Base-by-base conservation (phyloP, 2,797 vertebrate genomes). In the Pseudochaenichthys georgianus region DNA sequence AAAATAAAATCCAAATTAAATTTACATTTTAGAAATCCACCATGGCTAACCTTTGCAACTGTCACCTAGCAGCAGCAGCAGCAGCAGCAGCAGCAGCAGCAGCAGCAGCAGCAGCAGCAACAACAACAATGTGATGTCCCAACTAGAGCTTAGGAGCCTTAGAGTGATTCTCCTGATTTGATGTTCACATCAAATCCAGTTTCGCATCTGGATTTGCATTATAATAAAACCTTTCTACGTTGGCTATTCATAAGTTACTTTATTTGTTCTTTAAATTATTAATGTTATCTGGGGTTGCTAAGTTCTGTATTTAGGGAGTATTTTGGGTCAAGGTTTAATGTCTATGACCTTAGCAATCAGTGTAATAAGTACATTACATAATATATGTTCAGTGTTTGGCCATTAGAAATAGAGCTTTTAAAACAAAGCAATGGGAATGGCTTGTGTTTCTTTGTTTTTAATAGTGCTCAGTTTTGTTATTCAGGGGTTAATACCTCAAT, bases 51-150 rank as follows among this genome's bases (percentile, higher is more conserved):
- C 47, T 60, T 55, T 54, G 48, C 11, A n/a, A 31, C 34, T 50
- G 64, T 70, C 55, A 70, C 66, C 45, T 62, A 79, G 60, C 59
- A 28, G 3, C 28, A 28, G 19, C 19, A 19, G 19, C 19, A 19
- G 19, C 19, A 19, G 19, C 21, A 21, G 2, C 21, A 21, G 1
- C 21, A 21, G 2, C 21, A 21, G 2, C 21, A 21, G 2, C 21
- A 21, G 0, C 23, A 79, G 70, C 66, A 46, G 6, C 43, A 58
- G 9, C 62, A 28, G 3, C 28, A 28, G 4, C 28, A 79, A 70
- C 66, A 46, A 6, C 43, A 58, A 15, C 62, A 2, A 34, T 16
- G 10, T n/a, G 41, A 52, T 1, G 9, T 53, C 23, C 15, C 15
- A 38, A 38, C 34, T 38, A 1, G 5, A 55, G 51, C 65, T 54